Base-by-base conservation (phyloP, 2,888 invertebrate genomes). In the Orthosia incerta region DNA sequence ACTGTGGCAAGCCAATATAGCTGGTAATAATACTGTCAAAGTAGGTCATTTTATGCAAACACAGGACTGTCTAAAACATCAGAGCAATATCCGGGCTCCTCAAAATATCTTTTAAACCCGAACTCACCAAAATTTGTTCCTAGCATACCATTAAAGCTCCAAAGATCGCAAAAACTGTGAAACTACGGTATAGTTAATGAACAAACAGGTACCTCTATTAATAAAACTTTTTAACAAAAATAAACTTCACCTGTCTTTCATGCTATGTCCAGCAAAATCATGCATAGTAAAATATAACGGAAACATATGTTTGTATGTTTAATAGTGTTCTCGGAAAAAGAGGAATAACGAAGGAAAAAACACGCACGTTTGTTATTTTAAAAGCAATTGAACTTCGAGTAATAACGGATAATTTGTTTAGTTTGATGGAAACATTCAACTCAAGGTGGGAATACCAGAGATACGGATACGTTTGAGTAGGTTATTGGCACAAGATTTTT, bases 281-380 rank as follows among this genome's bases (percentile, higher is more conserved):
- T 4, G 0, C 13, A 45, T 5, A 53, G 20, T 16, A 7, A 51
- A 23, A 63, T 66, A 5, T 1, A 74, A 57, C 75, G 80, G 71
- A 68, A 67, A 57, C 26, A 1, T 46, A 23, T 65, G 57, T 74
- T 74, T 78, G 12, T 45, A 50, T 56, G 16, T 68, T n/a, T 20
- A 64, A 26, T 51, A 57, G 26, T 5, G 12, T 80, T 80, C 80
- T 66, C 60, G 39, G 76, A 66, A 80, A 69, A n/a, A n/a, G 13
- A 7, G 7, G 26, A 59, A 60, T 46, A 57, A n/a, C n/a, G 51
- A 0, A n/a, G 39, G 18, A 71, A 76, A 76, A 80, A 63, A 66
- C 50, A 66, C n/a, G 9, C 15, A 11, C 11, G 23, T 71, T 76
- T 56, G 69, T 72, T 80, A 66, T 71, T 80, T 56, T 66, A 45